Conservation (phyloP, 2,888 invertebrate species). For the Chymomyza fuscimana region DNA sequence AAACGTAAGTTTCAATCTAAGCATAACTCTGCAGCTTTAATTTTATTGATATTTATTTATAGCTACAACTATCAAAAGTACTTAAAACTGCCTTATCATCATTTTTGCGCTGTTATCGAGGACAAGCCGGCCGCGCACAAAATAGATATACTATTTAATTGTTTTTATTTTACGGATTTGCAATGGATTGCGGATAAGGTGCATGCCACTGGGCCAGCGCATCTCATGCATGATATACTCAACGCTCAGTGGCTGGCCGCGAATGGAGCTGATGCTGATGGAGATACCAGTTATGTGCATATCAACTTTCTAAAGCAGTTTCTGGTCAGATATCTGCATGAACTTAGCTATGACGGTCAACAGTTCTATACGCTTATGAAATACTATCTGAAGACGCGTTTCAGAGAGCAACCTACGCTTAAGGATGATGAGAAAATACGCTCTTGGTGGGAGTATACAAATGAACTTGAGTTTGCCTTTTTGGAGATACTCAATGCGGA, state of each 20-base stretch:
- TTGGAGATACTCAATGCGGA: slow-evolving; percentile 76
- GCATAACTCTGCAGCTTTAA: not conserved
- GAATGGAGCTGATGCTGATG: slow-evolving; percentile 10
- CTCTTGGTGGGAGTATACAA: slow-evolving; percentile 75
- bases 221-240: slow-evolving; percentile 88
- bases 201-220: slow-evolving; percentile 87
- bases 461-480: slow-evolving; percentile 80
- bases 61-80: slow-evolving; percentile 90
- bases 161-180: slow-evolving; percentile 86
- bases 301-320: slow-evolving; percentile 82
- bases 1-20: slow-evolving; percentile 52
- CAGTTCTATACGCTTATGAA: slow-evolving; percentile 89
- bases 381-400: slow-evolving; percentile 80
- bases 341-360: slow-evolving; percentile 89
- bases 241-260: slow-evolving; percentile 77
- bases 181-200: slow-evolving; percentile 91
- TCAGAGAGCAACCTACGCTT: slow-evolving; percentile 59
- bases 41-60: slow-evolving; percentile 29
- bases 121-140: slow-evolving; percentile 67
- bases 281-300: slow-evolving; percentile 74
- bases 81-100: slow-evolving; percentile 90
- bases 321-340: slow-evolving; percentile 86
- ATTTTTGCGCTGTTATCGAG: slow-evolving; percentile 80
- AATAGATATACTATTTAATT: slow-evolving; percentile 83
- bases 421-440: slow-evolving; percentile 75